phyloP scores from a whole-genome alignment of 2,888 invertebrate genomes.

The Griposia aprilina region DNA sequence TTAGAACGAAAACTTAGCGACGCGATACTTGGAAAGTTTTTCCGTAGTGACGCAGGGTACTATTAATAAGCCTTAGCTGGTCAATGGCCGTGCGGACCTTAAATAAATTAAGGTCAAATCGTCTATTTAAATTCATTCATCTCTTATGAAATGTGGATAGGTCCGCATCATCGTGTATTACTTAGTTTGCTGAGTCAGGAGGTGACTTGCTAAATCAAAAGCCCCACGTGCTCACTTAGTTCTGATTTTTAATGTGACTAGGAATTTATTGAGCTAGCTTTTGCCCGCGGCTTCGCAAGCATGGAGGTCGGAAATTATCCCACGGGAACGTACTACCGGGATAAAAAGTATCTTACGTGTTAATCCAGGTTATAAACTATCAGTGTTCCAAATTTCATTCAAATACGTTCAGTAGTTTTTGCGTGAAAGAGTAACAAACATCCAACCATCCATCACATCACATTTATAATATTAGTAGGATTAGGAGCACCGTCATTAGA shows the following conservation, averaged over 20 bases:
- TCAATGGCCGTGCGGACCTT: constrained; percentile 12
- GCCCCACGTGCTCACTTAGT: neutral
- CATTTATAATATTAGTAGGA: too few relatives aligned
- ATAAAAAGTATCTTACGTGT: too few relatives aligned
- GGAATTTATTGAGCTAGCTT: neutral
- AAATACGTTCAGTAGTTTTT: too few relatives aligned
- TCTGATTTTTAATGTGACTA: neutral
- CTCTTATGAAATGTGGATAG: neutral
- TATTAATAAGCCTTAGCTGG: constrained; percentile 34
- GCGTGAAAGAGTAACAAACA: too few relatives aligned
- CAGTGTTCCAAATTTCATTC: too few relatives aligned
- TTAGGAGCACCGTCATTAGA: neutral
- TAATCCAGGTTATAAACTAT: too few relatives aligned
- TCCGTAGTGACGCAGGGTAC: neutral
- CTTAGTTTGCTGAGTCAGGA: neutral
- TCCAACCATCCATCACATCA: too few relatives aligned
- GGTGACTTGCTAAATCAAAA: neutral
- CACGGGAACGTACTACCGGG: too few relatives aligned
- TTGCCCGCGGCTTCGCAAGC: too few relatives aligned
- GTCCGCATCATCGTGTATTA: constrained; percentile 10
- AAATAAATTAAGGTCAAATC: constrained; percentile 35
- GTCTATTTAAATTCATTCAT: constrained; percentile 16
- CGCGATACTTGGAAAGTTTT: constrained; percentile 1
- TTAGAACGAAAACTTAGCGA: constrained; percentile 27
- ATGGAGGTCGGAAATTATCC: too few relatives aligned